phyloP scores from a whole-genome alignment of 2,113 vertebrate genomes.

The Polypterus bichir region DNA sequence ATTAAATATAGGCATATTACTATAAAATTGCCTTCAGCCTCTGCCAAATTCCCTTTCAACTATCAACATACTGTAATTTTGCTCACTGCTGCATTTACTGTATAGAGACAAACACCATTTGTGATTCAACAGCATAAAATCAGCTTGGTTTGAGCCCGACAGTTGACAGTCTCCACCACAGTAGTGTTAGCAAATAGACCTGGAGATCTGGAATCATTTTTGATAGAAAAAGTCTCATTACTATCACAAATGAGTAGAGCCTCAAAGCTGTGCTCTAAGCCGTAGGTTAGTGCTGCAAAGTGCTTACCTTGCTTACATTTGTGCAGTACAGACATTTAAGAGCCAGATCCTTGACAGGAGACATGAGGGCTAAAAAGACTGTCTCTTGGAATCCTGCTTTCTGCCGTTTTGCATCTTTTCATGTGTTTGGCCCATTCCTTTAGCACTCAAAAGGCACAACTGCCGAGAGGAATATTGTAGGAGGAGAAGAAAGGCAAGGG shows the following conservation, averaged over 20 bases:
- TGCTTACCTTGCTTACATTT: conserved; percentile 1
- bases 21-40: too few species aligned
- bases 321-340: background rate
- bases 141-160: background rate
- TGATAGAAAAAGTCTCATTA: background rate
- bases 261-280: background rate
- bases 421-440: background rate
- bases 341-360: conserved; percentile 1
- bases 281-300: background rate
- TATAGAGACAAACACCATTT: too few species aligned
- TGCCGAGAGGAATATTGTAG: background rate
- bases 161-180: background rate
- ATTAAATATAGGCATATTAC: too few species aligned
- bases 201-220: background rate
- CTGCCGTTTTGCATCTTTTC: background rate
- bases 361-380: conserved; percentile 3
- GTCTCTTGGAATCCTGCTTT: conserved; percentile 3
- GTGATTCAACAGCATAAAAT: too few species aligned
- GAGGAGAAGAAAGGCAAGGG: too few species aligned
- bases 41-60: too few species aligned
- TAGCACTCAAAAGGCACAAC: background rate
- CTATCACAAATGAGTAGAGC: background rate
- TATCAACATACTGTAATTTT: too few species aligned
- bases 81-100: too few species aligned
- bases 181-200: background rate